phyloP scores from a whole-genome alignment of 1,140 invertebrate genomes.

The Brachystomella parvula region DNA sequence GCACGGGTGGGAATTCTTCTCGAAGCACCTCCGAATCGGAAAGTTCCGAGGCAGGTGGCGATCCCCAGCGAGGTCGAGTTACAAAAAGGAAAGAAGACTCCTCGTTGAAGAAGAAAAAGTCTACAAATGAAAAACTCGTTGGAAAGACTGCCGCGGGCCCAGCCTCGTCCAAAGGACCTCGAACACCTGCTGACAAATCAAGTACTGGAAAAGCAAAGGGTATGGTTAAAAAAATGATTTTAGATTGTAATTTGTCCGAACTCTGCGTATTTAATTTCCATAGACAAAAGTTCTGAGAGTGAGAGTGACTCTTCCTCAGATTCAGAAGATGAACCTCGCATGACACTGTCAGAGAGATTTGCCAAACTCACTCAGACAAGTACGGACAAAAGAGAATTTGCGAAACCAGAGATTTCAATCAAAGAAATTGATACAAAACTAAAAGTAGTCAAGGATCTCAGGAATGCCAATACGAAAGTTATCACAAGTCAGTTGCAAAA shows the following conservation, averaged over 20 bases:
- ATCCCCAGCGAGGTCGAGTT: not conserved
- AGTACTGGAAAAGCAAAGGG: not conserved
- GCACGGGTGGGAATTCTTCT: slow-evolving; percentile 8
- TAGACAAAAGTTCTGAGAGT: slow-evolving; percentile 22
- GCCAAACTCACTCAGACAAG: slow-evolving; percentile 81
- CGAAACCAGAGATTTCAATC: slow-evolving; percentile 29
- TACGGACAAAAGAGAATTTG: slow-evolving; percentile 64
- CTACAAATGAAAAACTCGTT: slow-evolving; percentile 7
- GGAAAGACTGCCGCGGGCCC: not conserved
- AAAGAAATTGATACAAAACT: slow-evolving; percentile 55
- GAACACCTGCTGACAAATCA: not conserved
- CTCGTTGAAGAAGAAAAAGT: not conserved
- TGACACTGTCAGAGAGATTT: slow-evolving; percentile 70
- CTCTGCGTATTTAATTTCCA: not conserved
- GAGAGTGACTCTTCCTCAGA: slow-evolving; percentile 21
- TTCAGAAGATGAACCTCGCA: slow-evolving; percentile 42
- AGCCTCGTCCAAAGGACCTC: not conserved
- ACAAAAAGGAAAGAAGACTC: not conserved
- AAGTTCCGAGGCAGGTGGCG: not conserved
- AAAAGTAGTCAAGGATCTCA: slow-evolving; percentile 65
- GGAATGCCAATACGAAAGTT: slow-evolving; percentile 38
- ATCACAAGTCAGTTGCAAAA: slow-evolving; percentile 14
- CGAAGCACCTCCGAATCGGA: not conserved
- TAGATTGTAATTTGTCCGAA: not conserved
- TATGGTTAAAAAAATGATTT: not conserved